Percentiles rank a stretch among this genome's conserved stretches.
Evolutionary conservation across 2,888 invertebrate species (phyloP).

Genomic region (Cryptocephalus moraei): DNA sequence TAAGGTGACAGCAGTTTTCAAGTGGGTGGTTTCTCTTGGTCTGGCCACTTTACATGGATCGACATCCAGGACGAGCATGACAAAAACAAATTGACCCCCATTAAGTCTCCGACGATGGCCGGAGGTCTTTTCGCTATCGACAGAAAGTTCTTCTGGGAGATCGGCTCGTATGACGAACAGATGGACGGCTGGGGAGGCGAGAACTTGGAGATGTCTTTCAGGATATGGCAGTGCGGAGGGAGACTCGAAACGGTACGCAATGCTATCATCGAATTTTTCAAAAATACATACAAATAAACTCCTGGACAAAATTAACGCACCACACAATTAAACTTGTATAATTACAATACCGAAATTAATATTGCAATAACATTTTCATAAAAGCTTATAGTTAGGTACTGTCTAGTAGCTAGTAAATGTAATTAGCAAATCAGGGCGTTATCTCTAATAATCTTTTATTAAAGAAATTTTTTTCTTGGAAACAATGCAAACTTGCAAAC

Average conservation of each 20-base stretch:
- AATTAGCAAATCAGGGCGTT: too few species aligned
- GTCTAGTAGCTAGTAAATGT: too few species aligned
- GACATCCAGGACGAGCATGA: constrained; percentile 58
- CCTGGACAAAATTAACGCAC: too few species aligned
- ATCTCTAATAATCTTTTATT: too few species aligned
- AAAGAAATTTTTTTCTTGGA: too few species aligned
- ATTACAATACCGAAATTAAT: too few species aligned
- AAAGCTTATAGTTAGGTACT: too few species aligned
- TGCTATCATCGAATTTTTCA: too few species aligned
- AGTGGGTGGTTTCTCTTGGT: constrained; percentile 79
- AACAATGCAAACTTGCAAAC: too few species aligned
- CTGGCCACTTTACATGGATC: constrained; percentile 91
- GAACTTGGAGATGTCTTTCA: constrained; percentile 94
- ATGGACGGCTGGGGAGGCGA: constrained; percentile 99
- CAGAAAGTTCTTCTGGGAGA: constrained; percentile 87
- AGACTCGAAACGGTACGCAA: constrained; percentile 67
- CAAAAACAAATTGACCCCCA: constrained; percentile 51
- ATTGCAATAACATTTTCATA: too few species aligned
- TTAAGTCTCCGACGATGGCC: constrained; percentile 94
- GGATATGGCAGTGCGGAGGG: constrained; percentile 87
- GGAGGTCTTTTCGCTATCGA: constrained; percentile 94
- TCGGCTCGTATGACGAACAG: constrained; percentile 87
- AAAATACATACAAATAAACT: too few species aligned
- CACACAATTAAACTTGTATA: too few species aligned
- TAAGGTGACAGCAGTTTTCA: constrained; percentile 41